Percentiles rank a stretch among this genome's conserved stretches.
Conservation (phyloP, 2,888 invertebrate genomes). For the Melanargia galathea region DNA sequence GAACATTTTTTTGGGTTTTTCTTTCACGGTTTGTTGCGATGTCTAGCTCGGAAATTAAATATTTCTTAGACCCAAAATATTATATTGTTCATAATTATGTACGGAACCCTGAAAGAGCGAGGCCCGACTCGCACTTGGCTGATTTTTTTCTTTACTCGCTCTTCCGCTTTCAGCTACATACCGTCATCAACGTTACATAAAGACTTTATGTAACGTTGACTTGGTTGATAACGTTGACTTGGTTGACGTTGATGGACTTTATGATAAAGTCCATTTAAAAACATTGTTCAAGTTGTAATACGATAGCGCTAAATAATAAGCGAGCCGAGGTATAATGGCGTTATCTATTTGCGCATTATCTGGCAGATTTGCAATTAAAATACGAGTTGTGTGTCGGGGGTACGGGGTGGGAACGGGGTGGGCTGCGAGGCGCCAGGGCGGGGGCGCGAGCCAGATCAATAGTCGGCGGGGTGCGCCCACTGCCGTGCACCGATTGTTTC, state of each 20-base stretch:
- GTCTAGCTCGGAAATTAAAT: too few relatives aligned
- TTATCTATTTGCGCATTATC: conserved; percentile 82
- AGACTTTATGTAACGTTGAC: too few relatives aligned
- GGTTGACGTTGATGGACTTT: too few relatives aligned
- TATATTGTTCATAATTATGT: too few relatives aligned
- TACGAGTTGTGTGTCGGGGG: conserved; percentile 68
- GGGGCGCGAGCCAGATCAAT: conserved; percentile 70
- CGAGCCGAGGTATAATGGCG: conserved; percentile 74
- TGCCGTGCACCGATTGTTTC: conserved; percentile 80
- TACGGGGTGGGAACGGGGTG: conserved; percentile 45
- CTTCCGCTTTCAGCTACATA: too few relatives aligned
- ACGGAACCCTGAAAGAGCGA: too few relatives aligned
- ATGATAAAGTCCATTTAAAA: conserved; percentile 4
- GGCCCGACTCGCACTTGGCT: too few relatives aligned
- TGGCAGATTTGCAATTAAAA: conserved; percentile 83
- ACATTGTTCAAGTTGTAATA: conserved; percentile 44
- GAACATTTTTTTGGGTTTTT: too few relatives aligned
- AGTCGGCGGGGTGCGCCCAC: conserved; percentile 76
- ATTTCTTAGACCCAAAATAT: too few relatives aligned
- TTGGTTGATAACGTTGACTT: too few relatives aligned
- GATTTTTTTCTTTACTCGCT: too few relatives aligned
- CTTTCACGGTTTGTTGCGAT: too few relatives aligned
- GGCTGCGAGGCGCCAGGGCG: conserved; percentile 49
- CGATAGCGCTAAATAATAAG: conserved; percentile 75
- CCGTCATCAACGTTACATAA: neutral